Evolutionary conservation across 2,797 vertebrate species (phyloP).

Genomic region (Acrocephalus scirpaceus): DNA sequence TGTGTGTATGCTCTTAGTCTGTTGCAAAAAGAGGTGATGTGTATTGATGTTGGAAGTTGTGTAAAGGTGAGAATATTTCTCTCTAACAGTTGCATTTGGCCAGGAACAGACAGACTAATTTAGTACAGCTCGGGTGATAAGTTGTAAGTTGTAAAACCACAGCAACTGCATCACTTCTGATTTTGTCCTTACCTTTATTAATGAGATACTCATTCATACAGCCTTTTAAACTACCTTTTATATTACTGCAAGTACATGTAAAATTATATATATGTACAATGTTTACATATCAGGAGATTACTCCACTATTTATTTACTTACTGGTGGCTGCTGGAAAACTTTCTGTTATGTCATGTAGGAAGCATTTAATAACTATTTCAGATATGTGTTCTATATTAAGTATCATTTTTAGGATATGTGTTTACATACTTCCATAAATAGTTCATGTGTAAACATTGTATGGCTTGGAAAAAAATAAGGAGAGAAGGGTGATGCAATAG

Average conservation of each 20-base stretch:
- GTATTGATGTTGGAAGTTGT: background rate
- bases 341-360: background rate
- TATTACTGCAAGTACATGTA: background rate
- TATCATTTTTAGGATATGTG: background rate
- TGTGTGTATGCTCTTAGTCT: background rate
- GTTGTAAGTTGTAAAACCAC: background rate
- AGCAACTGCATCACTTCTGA: background rate
- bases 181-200: background rate
- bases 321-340: background rate
- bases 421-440: background rate
- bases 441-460: background rate
- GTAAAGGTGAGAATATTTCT: background rate
- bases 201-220: background rate
- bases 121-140: background rate
- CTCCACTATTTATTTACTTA: background rate
- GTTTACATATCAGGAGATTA: background rate
- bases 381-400: background rate
- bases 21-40: background rate
- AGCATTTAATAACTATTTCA: slow-evolving; percentile 1
- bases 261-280: background rate
- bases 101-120: background rate
- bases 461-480: background rate
- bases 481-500: background rate
- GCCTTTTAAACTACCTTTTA: background rate
- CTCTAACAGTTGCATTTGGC: background rate